Base-by-base conservation (phyloP, 2,888 invertebrate species). In the Sinohyriopsis cumingii region DNA sequence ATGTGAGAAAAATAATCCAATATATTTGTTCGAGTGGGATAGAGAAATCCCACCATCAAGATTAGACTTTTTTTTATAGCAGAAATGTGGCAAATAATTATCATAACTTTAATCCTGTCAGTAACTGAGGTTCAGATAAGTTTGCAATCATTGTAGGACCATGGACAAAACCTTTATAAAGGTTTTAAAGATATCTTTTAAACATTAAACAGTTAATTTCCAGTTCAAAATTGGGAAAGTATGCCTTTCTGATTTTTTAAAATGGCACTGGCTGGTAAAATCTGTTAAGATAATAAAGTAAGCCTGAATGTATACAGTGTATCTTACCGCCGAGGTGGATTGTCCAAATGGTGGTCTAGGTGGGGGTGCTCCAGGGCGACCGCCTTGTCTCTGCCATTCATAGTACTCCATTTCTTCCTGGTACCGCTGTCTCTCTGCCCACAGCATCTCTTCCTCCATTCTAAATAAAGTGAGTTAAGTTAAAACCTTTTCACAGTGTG, bases 371-470 rank as follows among this genome's bases (percentile, higher is more conserved):
- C 81, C 80, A 53, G 82, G 82, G n/a, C 82, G 82, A 70, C 80
- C 75, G 18, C 83, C 83, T 68, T 82, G 80, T 20, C 82, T 71
- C 64, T 83, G 81, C 83, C 84, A 82, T 72, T 84, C 84, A 72
- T 79, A 82, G 64, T 80, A 84, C 63, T 85, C 83, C 79, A 85
- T 82, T 73, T 84, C 78, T 63, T 85, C 85, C 66, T 83, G 80
- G 62, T 81, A 85, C 53, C 84, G 74, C 15, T 95, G 92, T 62
- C 94, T 91, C 84, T 95, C 96, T 87, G 96, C 96, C 96, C 96
- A 96, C 90, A 95, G 96, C 91, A 95, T 95, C 81, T 95, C 95
- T 77, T 95, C 95, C 85, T 95, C 95, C 91, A 94, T 92, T 70
- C 85, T 86, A 18, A 69, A 65, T 28, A 28, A 63, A 57, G 53